Conservation (phyloP, 2,888 invertebrate species). For the Drosophila subsilvestris region DNA sequence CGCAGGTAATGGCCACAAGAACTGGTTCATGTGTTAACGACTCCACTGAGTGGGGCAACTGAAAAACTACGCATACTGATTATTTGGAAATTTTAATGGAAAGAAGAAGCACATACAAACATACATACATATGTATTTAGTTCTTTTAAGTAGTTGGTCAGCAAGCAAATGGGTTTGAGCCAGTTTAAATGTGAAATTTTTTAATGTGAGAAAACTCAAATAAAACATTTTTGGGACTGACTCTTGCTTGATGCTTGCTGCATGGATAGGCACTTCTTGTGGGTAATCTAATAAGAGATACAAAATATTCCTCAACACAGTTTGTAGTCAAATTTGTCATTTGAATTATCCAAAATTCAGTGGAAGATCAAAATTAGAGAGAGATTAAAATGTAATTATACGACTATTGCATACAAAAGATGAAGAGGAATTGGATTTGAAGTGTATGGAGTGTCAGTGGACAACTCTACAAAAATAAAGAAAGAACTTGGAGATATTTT, state of each 20-base stretch:
- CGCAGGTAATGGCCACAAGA: not conserved
- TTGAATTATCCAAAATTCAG: too few species aligned
- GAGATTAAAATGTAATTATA: too few species aligned
- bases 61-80: not conserved
- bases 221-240: not conserved
- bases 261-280: not conserved
- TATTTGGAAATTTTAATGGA: constrained; percentile 6
- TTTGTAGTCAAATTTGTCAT: too few species aligned
- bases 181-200: constrained; percentile 1
- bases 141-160: not conserved
- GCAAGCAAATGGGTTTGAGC: not conserved
- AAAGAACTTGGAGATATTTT: not conserved
- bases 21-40: constrained; percentile 1
- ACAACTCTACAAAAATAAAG: not conserved
- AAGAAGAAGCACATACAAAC: not conserved
- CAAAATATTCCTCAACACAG: too few species aligned
- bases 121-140: not conserved
- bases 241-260: too few species aligned
- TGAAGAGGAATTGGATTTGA: too few species aligned
- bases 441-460: not conserved
- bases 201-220: not conserved
- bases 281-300: not conserved
- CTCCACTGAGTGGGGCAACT: not conserved
- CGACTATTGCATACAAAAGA: too few species aligned
- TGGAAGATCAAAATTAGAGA: too few species aligned